Percentiles rank a stretch among this genome's conserved stretches.
Evolutionary conservation across 2,113 vertebrate genomes (phyloP).

Genomic region (Sclerurus mexicanus): DNA sequence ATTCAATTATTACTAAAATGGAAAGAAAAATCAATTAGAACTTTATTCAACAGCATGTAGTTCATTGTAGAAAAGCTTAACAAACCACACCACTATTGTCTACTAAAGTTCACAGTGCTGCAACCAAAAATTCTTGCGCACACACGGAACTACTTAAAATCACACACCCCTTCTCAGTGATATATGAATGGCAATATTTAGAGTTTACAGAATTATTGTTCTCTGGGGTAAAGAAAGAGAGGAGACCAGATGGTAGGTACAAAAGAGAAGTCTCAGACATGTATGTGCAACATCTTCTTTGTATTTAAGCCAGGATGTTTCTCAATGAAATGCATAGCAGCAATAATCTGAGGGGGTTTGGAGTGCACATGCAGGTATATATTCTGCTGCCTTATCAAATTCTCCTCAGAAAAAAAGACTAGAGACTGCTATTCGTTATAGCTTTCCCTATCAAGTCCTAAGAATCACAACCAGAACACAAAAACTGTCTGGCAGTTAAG

Average conservation of each 20-base stretch:
- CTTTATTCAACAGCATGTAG: not conserved
- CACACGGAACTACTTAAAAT: not conserved
- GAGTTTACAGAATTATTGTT: not conserved
- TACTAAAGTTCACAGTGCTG: not conserved
- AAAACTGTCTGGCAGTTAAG: not conserved
- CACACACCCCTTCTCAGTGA: not conserved
- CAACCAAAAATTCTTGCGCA: not conserved
- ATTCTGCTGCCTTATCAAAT: not conserved
- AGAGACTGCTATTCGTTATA: not conserved
- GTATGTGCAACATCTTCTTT: not conserved
- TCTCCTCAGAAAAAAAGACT: not conserved
- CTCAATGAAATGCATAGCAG: not conserved
- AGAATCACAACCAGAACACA: not conserved
- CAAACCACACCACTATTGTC: not conserved
- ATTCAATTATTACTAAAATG: slow-evolving; percentile 87
- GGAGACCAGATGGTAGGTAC: not conserved
- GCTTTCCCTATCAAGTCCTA: not conserved
- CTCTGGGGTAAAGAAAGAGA: not conserved
- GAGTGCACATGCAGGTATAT: not conserved
- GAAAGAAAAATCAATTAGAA: not conserved
- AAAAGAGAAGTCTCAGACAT: not conserved
- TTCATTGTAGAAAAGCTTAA: not conserved
- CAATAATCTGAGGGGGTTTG: not conserved
- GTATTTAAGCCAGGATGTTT: not conserved
- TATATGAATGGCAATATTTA: not conserved